Base-by-base conservation (phyloP, 2,888 invertebrate species). In the Amorpha juglandis region DNA sequence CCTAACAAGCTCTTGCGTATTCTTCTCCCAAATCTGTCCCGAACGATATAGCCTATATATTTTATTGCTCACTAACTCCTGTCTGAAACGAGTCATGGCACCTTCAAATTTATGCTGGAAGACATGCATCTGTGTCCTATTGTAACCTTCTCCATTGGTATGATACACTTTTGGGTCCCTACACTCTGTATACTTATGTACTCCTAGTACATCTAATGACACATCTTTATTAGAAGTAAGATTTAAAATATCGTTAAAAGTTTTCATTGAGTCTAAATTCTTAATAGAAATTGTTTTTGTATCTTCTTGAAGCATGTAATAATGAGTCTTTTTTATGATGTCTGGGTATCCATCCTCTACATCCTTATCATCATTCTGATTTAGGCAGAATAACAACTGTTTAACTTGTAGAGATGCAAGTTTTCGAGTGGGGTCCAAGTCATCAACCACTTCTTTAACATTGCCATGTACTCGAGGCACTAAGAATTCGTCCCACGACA, bases 401-500 rank as follows among this genome's bases (percentile, higher is more conserved):
- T 88, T 83, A 0, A 90, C 79, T 71, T 83, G 79, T 11, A 89
- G 76, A 16, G 90, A 86, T 66, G 84, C 81, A 16, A 88, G 71
- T 67, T 86, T 86, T 71, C 90, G 86, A 50, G 84, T 88, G 7
- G 91, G 89, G 76, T 94, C 93, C 71, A 94, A 91, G 69, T 94
- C 94, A 67, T 88, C 87, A 62, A 95, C 78, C 52, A 95, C 85
- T 63, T 93, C 93, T 69, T 92, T 91, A 0, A 95, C 80, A 42
- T 91, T 93, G 70, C 90, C 93, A 73, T 95, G 94, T 62, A 94
- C 90, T 69, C 94, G 89, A 1, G 96, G 95, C 45, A 95, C 95
- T 63, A 96, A 78, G 74, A 94, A 96, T 74, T 96, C 96, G 75
- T 96, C 95, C 94, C 95, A 95, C 0, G 95, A 92, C 47, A 96